These are phyloP conservation scores for Gallinago jamesoni DNA, from an alignment of 2,113 vertebrate genomes.

Conservation along the genomic window DNA sequence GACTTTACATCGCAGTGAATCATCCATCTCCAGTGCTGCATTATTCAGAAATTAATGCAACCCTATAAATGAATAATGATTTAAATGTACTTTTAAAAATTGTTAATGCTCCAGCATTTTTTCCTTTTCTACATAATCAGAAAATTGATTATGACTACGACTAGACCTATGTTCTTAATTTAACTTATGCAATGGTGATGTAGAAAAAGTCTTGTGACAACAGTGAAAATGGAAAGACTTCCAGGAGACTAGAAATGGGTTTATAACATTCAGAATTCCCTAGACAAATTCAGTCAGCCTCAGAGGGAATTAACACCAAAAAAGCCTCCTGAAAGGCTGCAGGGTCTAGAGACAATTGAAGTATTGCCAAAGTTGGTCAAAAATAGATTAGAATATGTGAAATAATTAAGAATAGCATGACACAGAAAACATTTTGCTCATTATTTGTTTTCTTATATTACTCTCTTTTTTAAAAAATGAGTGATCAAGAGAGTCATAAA, in stretches of 20 bases:
- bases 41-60: conserved; percentile 72
- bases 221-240: background rate
- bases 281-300: background rate
- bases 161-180: conserved; percentile 40
- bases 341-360: background rate
- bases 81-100: conserved; percentile 70
- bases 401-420: background rate
- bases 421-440: background rate
- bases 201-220: background rate
- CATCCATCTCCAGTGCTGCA: conserved; percentile 44
- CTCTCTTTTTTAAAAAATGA: background rate
- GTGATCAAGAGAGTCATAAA: background rate
- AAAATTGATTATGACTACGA: conserved; percentile 46
- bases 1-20: conserved; percentile 54
- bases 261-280: background rate
- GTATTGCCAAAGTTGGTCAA: background rate
- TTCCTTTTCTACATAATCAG: conserved; percentile 17
- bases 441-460: background rate
- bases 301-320: background rate
- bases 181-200: conserved; percentile 14
- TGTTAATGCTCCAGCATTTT: conserved; percentile 59
- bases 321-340: background rate
- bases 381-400: background rate
- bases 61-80: conserved; percentile 73
- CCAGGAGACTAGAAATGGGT: background rate